phyloP scores from a whole-genome alignment of 1,140 invertebrate species.

The Heliconius melpomene region DNA sequence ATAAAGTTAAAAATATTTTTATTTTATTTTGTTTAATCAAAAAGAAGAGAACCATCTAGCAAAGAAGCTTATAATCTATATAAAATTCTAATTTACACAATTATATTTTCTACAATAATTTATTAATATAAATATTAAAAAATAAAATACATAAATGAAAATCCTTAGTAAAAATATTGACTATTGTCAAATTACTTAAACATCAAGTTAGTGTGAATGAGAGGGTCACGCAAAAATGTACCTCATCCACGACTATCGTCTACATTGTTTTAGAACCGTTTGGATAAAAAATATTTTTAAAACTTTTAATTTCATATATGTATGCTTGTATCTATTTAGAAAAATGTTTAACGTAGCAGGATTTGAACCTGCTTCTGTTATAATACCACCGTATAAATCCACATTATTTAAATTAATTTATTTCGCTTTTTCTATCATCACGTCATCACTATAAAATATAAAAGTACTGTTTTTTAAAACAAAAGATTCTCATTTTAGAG shows the following conservation, averaged over 20 bases:
- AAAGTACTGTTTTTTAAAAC: too few relatives aligned
- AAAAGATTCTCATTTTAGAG: too few relatives aligned
- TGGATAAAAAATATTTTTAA: neutral
- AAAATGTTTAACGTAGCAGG: neutral
- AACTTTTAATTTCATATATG: neutral
- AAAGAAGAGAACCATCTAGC: too few relatives aligned
- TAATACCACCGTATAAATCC: too few relatives aligned
- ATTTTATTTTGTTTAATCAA: too few relatives aligned
- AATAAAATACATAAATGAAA: neutral
- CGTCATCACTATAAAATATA: too few relatives aligned
- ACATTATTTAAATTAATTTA: too few relatives aligned
- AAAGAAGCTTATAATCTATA: too few relatives aligned
- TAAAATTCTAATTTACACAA: neutral
- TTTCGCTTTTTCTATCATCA: too few relatives aligned
- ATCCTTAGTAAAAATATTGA: neutral
- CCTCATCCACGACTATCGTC: slow-evolving; percentile 30
- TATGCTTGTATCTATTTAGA: too few relatives aligned
- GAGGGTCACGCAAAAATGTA: slow-evolving; percentile 17
- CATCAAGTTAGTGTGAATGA: slow-evolving; percentile 36
- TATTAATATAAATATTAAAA: neutral
- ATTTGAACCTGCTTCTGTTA: neutral
- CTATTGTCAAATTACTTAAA: slow-evolving; percentile 26
- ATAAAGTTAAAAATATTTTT: neutral
- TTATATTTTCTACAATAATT: neutral
- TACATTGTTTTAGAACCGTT: slow-evolving; percentile 24